phyloP scores from a whole-genome alignment of 2,888 invertebrate genomes.

The Thereva unica region DNA sequence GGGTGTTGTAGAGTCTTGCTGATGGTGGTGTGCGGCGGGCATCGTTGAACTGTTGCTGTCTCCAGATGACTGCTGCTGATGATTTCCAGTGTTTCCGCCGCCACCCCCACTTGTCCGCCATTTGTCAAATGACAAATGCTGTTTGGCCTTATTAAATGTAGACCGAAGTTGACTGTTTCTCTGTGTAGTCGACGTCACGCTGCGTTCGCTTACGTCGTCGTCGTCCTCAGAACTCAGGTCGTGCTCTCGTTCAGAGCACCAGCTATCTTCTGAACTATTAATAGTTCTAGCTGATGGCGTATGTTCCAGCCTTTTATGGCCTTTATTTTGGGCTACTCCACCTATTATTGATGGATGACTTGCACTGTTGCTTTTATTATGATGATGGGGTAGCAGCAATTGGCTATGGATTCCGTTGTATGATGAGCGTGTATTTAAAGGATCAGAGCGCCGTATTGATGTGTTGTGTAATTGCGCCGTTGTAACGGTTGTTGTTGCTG shows the following conservation, averaged over 20 bases:
- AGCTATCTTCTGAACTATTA: constrained; percentile 66
- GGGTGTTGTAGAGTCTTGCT: constrained; percentile 59
- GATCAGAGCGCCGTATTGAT: constrained; percentile 52
- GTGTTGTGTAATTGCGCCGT: constrained; percentile 53
- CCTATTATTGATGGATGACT: constrained; percentile 43
- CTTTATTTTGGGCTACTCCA: constrained; percentile 60
- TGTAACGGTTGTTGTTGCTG: constrained; percentile 51
- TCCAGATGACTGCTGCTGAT: constrained; percentile 46
- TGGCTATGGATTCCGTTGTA: constrained; percentile 48
- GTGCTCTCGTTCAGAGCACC: constrained; percentile 60
- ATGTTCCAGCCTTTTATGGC: constrained; percentile 48
- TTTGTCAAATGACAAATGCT: constrained; percentile 74
- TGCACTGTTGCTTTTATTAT: constrained; percentile 45
- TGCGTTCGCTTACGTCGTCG: constrained; percentile 62
- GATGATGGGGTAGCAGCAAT: constrained; percentile 47
- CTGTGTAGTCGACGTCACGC: constrained; percentile 54
- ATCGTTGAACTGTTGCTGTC: constrained; percentile 38
- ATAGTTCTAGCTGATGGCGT: constrained; percentile 51
- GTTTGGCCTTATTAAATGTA: constrained; percentile 79
- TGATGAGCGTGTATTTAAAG: constrained; percentile 46
- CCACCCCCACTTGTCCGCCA: constrained; percentile 64
- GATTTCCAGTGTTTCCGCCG: constrained; percentile 50
- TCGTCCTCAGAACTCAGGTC: constrained; percentile 66
- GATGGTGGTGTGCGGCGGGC: constrained; percentile 43
- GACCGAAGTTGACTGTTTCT: constrained; percentile 79